Percentiles rank a stretch among this genome's conserved stretches.
These are phyloP conservation scores for Upupa epops DNA, from an alignment of 2,113 vertebrate species.

Conservation along the genomic window DNA sequence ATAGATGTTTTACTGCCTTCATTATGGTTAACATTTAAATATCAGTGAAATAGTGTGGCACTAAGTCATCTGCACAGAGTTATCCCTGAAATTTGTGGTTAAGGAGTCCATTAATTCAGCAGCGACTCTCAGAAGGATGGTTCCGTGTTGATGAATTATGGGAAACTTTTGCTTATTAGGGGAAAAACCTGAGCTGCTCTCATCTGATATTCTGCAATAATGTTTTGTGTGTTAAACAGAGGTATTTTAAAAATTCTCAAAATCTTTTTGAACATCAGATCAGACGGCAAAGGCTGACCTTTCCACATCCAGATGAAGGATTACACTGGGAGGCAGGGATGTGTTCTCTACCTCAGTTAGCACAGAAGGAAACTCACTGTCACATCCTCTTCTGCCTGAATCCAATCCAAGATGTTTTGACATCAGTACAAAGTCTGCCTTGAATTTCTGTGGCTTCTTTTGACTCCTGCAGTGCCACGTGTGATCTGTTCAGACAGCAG, in stretches of 20 bases:
- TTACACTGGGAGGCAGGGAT: not conserved
- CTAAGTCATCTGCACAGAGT: constrained; percentile 59
- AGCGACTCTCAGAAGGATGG: not conserved
- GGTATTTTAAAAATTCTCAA: not conserved
- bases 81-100: not conserved
- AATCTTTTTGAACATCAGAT: not conserved
- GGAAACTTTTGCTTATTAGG: not conserved
- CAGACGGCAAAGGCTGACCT: not conserved
- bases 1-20: constrained; percentile 76
- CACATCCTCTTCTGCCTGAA: not conserved
- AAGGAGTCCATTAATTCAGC: not conserved
- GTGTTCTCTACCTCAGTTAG: not conserved
- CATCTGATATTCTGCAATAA: not conserved
- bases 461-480: not conserved
- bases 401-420: not conserved
- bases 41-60: constrained; percentile 67
- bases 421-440: not conserved
- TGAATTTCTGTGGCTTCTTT: not conserved
- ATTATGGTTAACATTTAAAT: constrained; percentile 78
- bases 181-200: not conserved
- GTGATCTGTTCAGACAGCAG: not conserved
- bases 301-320: not conserved
- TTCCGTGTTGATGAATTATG: not conserved
- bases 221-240: not conserved
- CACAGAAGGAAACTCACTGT: not conserved